Percentiles rank a stretch among this genome's conserved stretches.
phyloP scores from a whole-genome alignment of 2,888 invertebrate genomes.

The Epinotia brunnichana region DNA sequence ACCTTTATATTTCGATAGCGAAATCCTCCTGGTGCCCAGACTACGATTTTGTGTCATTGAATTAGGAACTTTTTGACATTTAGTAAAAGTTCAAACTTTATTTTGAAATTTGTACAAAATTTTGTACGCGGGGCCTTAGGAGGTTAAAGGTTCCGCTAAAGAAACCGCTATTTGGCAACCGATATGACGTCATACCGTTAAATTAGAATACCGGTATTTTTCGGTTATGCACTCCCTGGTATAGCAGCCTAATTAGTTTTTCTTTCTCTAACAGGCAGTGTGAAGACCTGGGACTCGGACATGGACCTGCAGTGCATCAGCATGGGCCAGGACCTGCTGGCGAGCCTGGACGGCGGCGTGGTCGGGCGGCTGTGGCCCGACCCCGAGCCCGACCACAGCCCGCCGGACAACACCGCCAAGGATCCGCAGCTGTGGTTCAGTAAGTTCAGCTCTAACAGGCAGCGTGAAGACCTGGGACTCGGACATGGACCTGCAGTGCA shows the following conservation, averaged over 20 bases:
- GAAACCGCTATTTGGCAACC: no score
- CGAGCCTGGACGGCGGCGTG: constrained; percentile 78
- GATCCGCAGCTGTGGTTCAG: constrained; percentile 78
- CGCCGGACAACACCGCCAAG: constrained; percentile 67
- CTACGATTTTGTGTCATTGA: no score
- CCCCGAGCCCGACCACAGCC: constrained; percentile 52
- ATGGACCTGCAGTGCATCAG: constrained; percentile 85
- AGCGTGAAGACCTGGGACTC: constrained; percentile 68
- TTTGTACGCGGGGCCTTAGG: no score
- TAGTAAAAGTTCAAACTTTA: no score
- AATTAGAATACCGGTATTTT: no score
- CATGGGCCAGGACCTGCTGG: constrained; percentile 84
- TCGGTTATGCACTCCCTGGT: no score
- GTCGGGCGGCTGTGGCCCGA: constrained; percentile 78
- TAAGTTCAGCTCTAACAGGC: constrained; percentile 59
- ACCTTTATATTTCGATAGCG: no score
- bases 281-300: constrained; percentile 85
- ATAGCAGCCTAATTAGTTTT: background rate
- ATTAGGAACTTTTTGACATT: no score
- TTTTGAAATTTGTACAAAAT: no score
- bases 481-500: constrained; percentile 46
- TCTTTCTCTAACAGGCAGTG: constrained; percentile 63
- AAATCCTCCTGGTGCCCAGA: no score
- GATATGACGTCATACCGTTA: no score
- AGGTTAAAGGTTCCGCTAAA: no score